phyloP scores from a whole-genome alignment of 2,797 vertebrate species.

The Micropoecilia bifurca region DNA sequence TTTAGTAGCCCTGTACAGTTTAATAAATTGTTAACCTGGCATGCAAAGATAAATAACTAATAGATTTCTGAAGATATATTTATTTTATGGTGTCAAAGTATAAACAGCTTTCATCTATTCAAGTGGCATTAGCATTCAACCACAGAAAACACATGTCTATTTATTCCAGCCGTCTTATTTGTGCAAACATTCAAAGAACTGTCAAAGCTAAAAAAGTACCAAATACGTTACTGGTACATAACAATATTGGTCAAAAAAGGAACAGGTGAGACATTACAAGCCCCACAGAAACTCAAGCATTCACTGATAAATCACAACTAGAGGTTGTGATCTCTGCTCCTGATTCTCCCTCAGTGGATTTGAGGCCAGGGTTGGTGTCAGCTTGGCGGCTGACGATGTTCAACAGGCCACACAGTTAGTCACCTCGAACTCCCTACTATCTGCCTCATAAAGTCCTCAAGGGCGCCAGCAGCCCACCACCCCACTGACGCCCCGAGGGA shows the following conservation, averaged over 20 bases:
- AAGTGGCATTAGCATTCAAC: neutral
- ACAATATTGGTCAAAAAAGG: conserved; percentile 32
- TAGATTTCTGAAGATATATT: neutral
- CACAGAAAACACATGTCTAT: neutral
- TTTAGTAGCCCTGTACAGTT: neutral
- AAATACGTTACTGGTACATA: conserved; percentile 14
- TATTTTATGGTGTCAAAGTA: neutral
- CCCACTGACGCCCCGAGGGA: conserved; percentile 21
- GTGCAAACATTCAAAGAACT: neutral
- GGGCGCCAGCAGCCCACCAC: conserved; percentile 45
- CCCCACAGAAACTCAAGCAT: conserved; percentile 48
- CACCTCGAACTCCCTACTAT: conserved; percentile 58
- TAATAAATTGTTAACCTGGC: neutral
- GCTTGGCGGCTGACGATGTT: conserved; percentile 51
- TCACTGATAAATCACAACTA: conserved; percentile 53
- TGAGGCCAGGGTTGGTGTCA: conserved; percentile 47
- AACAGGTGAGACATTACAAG: conserved; percentile 69
- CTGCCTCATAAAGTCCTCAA: conserved; percentile 52
- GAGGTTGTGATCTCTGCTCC: conserved; percentile 5
- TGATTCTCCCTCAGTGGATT: conserved; percentile 30
- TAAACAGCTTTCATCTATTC: neutral
- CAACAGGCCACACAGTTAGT: conserved; percentile 61
- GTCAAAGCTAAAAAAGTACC: conserved; percentile 28
- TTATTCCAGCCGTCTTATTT: neutral
- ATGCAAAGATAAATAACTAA: neutral